These are phyloP conservation scores for Galaxias olidus DNA, from an alignment of 2,797 vertebrate genomes.

Conservation along the genomic window DNA sequence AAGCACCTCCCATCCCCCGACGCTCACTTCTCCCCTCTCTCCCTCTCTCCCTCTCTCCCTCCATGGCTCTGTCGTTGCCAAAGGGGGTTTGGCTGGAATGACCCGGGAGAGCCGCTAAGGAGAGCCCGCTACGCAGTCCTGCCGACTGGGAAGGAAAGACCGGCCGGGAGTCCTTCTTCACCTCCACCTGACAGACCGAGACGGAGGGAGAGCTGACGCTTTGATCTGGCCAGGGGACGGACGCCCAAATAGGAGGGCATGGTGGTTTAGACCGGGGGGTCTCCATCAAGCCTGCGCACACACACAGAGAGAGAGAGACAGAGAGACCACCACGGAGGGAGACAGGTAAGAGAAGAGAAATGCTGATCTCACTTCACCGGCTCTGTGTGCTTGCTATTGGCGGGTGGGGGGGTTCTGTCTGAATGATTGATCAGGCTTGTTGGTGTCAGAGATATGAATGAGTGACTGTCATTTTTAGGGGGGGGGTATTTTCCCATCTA, in stretches of 20 bases:
- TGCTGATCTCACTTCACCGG: too few species aligned
- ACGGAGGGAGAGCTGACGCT: not conserved
- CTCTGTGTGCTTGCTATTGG: slow-evolving; percentile 25
- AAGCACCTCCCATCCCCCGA: slow-evolving; percentile 8
- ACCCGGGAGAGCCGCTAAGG: slow-evolving; percentile 62
- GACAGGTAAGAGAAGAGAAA: slow-evolving; percentile 6
- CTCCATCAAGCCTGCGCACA: slow-evolving; percentile 56
- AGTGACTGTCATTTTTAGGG: too few species aligned
- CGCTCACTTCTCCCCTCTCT: slow-evolving; percentile 20
- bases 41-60: slow-evolving; percentile 36
- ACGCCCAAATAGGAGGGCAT: slow-evolving; percentile 73
- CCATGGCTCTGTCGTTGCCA: slow-evolving; percentile 62
- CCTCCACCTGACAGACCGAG: slow-evolving; percentile 14
- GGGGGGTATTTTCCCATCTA: slow-evolving; percentile 29
- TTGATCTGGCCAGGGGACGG: slow-evolving; percentile 31
- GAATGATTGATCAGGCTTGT: slow-evolving; percentile 24
- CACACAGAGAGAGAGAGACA: slow-evolving; percentile 49
- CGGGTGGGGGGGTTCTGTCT: slow-evolving; percentile 30
- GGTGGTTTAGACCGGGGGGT: slow-evolving; percentile 61
- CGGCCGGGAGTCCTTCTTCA: slow-evolving; percentile 46
- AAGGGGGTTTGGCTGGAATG: slow-evolving; percentile 63
- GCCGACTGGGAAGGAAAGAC: slow-evolving; percentile 57
- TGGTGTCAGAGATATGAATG: slow-evolving; percentile 15
- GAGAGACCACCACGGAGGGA: slow-evolving; percentile 56
- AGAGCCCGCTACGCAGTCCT: slow-evolving; percentile 61